Evolutionary conservation across 2,797 vertebrate genomes (phyloP), one percentile per base, ranked within the genome.

Genomic region (Limosa lapponica): DNA sequence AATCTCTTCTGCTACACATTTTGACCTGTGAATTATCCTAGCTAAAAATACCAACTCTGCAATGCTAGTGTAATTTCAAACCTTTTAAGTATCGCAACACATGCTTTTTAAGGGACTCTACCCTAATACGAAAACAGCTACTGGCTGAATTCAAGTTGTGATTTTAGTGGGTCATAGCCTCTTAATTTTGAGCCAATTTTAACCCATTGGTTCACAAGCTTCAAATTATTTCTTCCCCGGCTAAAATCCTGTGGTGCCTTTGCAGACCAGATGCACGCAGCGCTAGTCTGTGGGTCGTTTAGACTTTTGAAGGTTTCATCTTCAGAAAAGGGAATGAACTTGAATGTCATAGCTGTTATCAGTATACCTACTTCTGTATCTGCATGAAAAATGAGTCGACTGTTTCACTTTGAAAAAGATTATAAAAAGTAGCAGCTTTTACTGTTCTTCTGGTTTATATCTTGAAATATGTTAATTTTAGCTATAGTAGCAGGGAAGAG

Each of bases 301-400:
- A 95, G 89, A 39, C 98, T 95, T 28, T 87, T 84, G 19, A 99
- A 99, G 83, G 93, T 98, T 55, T 98, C 97, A 46, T 98, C 98
- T 65, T 96, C 97, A 84, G 80, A 55, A 81, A 97, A 97, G 28
- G 59, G 16, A 72, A 93, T 95, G 25, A 89, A 67, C 61, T 95
- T 96, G 95, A 98, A 97, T 95, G 77, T 92, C 73, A 97, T 95
- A 13, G 97, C 95, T 81, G 98, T 95, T 32, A 99, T 97, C 13
- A 98, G 97, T 57, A 97, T 96, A n/a, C 98, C 98, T 34, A 97
- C 95, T 15, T 93, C 52, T 66, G 97, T 82, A 14, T 98, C 98
- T 93, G 98, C 98, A 15, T 96, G 85, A 87, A 98, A 95, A 96
- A 97, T 97, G 71, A 98, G 90, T 12, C 97, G 94, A 39, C 98